Percentiles rank a stretch among this genome's conserved stretches.
Evolutionary conservation across 1,140 invertebrate species (phyloP).

Genomic region (Ceratitis capitata): DNA sequence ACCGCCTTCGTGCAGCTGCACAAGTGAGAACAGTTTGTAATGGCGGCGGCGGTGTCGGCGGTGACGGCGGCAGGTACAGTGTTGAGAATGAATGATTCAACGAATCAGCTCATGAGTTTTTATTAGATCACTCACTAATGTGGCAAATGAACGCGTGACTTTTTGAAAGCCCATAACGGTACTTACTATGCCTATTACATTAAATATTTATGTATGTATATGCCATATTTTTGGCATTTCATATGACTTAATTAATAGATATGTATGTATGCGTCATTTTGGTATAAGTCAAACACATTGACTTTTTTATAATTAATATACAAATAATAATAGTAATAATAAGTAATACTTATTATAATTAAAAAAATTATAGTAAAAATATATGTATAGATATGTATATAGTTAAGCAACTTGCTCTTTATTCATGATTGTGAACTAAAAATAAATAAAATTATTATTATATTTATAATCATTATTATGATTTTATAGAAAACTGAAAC

Average conservation of each 20-base stretch:
- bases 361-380: not conserved
- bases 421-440: not conserved
- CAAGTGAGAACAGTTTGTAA: not conserved
- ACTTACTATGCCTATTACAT: not conserved
- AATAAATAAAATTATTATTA: not conserved
- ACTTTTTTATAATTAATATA: no score
- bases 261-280: not conserved
- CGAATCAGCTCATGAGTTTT: not conserved
- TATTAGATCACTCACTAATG: not conserved
- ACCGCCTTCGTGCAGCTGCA: not conserved
- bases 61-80: not conserved
- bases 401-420: not conserved
- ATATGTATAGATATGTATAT: not conserved
- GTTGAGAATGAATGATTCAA: not conserved
- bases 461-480: conserved; percentile 9
- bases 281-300: not conserved
- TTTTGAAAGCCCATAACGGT: not conserved
- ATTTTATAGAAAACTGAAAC: no score
- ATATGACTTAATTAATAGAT: not conserved
- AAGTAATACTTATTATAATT: not conserved
- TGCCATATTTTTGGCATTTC: not conserved
- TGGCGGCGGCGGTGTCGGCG: not conserved
- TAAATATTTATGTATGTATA: not conserved
- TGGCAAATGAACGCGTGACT: not conserved
- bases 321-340: no score